Evolutionary conservation across 1,140 invertebrate species (phyloP).

Genomic region (Plectrocnemia conspersa): DNA sequence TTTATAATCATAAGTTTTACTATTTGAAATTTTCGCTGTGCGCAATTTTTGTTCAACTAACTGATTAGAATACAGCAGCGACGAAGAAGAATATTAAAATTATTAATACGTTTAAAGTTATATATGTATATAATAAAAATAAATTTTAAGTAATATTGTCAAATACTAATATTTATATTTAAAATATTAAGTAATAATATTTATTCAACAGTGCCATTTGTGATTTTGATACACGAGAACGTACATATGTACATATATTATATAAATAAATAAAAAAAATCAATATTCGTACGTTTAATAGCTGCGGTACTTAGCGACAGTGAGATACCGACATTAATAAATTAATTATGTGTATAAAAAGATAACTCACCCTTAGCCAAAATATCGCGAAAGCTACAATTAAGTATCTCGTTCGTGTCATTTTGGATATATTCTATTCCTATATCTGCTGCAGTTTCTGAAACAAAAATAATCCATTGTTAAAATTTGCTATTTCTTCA

Average conservation of each 20-base stretch:
- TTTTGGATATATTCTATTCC: constrained; percentile 18
- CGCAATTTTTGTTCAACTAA: too few species aligned
- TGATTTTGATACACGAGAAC: background rate
- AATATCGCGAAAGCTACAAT: constrained; percentile 30
- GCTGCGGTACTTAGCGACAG: too few species aligned
- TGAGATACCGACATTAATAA: too few species aligned
- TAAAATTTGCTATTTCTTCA: too few species aligned
- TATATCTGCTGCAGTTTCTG: constrained; percentile 24
- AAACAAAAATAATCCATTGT: constrained; percentile 19
- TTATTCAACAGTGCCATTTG: background rate
- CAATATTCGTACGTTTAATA: too few species aligned
- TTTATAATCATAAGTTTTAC: too few species aligned
- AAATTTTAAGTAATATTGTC: background rate
- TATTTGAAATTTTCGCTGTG: too few species aligned
- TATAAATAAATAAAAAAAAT: background rate
- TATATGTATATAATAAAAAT: background rate
- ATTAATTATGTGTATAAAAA: too few species aligned
- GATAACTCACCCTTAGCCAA: constrained; percentile 29
- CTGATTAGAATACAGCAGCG: too few species aligned
- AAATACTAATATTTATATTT: background rate
- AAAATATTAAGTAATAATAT: too few species aligned
- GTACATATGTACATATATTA: background rate
- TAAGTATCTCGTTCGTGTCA: constrained; percentile 31
- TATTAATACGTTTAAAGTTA: constrained; percentile 1
- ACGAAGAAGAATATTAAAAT: too few species aligned